Percentiles rank a stretch among this genome's conserved stretches.
Evolutionary conservation across 2,888 invertebrate species (phyloP).

Genomic region (Criorhina ranunculi): DNA sequence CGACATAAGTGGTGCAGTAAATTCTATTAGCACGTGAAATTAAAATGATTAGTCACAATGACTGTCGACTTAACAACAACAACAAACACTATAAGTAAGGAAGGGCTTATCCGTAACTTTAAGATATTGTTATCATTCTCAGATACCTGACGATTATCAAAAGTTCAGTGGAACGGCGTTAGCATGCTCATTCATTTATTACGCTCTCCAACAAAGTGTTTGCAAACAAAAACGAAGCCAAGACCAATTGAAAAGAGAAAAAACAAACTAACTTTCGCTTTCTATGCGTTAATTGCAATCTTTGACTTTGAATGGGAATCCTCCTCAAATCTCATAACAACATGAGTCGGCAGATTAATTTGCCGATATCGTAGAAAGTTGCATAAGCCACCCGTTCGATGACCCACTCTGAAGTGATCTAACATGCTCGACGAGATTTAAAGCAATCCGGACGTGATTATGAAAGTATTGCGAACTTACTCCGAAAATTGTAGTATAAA

Average conservation of each 20-base stretch:
- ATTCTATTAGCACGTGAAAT: not conserved
- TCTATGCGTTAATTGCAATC: slow-evolving; percentile 34
- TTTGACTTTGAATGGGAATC: slow-evolving; percentile 9
- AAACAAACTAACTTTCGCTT: slow-evolving; percentile 49
- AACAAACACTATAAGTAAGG: no score
- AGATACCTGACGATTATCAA: not conserved
- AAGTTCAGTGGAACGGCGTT: slow-evolving; percentile 30
- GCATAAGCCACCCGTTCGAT: slow-evolving; percentile 27
- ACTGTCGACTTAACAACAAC: no score
- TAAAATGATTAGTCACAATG: not conserved
- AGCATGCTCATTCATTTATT: slow-evolving; percentile 37
- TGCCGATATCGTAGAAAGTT: slow-evolving; percentile 1
- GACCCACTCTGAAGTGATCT: slow-evolving; percentile 6
- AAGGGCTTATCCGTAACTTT: not conserved
- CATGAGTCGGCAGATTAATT: slow-evolving; percentile 6
- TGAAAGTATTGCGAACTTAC: not conserved
- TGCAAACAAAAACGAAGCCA: slow-evolving; percentile 15
- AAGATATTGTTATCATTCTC: not conserved
- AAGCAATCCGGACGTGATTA: not conserved
- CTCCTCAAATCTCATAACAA: slow-evolving; percentile 18
- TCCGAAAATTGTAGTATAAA: not conserved
- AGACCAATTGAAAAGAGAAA: slow-evolving; percentile 4
- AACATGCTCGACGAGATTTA: not conserved
- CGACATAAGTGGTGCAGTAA: not conserved
- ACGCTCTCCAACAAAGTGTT: slow-evolving; percentile 2